Evolutionary conservation across 2,888 invertebrate species (phyloP).

Genomic region (Hedya salicella): DNA sequence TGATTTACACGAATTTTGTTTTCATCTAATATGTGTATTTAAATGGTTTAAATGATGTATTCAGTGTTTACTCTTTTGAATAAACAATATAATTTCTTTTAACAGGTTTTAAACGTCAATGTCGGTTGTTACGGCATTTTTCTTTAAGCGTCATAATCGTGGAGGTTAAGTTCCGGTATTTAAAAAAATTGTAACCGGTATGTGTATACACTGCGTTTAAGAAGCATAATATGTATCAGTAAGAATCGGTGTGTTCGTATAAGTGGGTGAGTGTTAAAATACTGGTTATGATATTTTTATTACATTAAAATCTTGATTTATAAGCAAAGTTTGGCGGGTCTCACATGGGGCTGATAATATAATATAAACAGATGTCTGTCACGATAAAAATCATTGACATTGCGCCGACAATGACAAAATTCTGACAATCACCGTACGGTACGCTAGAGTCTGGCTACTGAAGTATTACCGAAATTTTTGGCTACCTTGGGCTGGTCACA

Average conservation of each 20-base stretch:
- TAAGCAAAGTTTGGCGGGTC: conserved; percentile 51
- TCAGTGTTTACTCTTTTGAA: background rate
- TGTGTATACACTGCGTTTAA: background rate
- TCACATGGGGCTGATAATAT: too few relatives aligned
- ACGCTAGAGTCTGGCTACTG: too few relatives aligned
- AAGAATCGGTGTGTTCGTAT: background rate
- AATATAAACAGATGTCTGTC: too few relatives aligned
- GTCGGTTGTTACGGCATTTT: background rate
- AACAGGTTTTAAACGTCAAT: too few relatives aligned
- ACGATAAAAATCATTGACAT: too few relatives aligned
- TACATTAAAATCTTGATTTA: conserved; percentile 51
- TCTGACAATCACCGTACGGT: too few relatives aligned
- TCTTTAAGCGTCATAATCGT: background rate
- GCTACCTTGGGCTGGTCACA: too few relatives aligned
- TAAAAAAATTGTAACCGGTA: background rate
- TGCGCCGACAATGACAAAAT: too few relatives aligned
- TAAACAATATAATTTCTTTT: too few relatives aligned
- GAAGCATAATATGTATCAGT: background rate
- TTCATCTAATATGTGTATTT: too few relatives aligned
- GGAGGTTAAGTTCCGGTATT: background rate
- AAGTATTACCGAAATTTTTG: too few relatives aligned
- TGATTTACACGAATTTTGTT: background rate
- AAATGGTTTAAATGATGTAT: too few relatives aligned
- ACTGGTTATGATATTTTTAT: conserved; percentile 24
- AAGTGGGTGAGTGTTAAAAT: background rate